These are phyloP conservation scores for Polylopha cassiicola DNA, from an alignment of 2,888 invertebrate species.

Conservation along the genomic window DNA sequence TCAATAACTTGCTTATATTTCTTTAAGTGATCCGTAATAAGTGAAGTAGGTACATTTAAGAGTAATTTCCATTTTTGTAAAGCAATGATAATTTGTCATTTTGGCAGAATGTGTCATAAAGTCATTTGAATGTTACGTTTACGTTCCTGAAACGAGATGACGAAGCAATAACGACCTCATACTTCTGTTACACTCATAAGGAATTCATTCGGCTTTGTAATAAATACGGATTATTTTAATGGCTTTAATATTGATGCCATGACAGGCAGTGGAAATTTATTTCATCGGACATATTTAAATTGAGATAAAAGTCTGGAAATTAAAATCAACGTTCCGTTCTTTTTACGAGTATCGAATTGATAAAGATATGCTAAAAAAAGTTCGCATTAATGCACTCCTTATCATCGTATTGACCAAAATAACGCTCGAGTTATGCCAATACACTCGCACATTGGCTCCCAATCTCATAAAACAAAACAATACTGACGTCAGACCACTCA, in stretches of 20 bases:
- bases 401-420: conserved; percentile 1
- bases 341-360: too few species aligned
- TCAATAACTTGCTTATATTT: too few species aligned
- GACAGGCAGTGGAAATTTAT: too few species aligned
- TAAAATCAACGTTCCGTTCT: too few species aligned
- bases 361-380: conserved; percentile 5
- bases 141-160: conserved; percentile 42
- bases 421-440: conserved; percentile 20
- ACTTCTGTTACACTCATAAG: conserved; percentile 44
- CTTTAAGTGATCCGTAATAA: conserved; percentile 5
- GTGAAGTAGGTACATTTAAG: conserved; percentile 22
- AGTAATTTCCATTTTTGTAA: conserved; percentile 11
- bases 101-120: conserved; percentile 23
- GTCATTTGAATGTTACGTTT: conserved; percentile 31
- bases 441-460: conserved; percentile 36
- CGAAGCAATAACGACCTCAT: conserved; percentile 54
- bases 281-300: too few species aligned
- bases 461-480: conserved; percentile 49
- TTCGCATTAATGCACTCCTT: conserved; percentile 3
- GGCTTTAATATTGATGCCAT: too few species aligned
- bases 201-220: too few species aligned
- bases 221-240: too few species aligned
- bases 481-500: conserved; percentile 27
- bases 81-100: conserved; percentile 14
- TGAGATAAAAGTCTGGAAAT: too few species aligned